Base-by-base conservation (phyloP, 1,140 invertebrate species). In the Chymomyza costata region DNA sequence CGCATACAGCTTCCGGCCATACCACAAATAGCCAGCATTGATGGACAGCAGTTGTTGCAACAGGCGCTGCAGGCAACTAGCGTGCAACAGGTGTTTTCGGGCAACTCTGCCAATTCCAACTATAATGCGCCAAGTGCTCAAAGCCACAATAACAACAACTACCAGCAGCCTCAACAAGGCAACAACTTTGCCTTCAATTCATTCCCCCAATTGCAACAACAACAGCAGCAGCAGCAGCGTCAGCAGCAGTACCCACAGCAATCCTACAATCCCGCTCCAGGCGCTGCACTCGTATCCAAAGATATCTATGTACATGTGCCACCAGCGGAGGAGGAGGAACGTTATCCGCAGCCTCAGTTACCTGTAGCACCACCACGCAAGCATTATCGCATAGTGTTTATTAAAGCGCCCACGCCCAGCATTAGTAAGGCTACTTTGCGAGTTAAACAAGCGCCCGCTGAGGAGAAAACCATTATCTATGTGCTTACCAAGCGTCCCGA, bases 301-400 rank as follows among this genome's bases (percentile, higher is more conserved):
- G 74, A 85, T 18, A 83, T 85, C 19, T 85, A 83, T 51, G 82
- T 85, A 28, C 83, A 85, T 58, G 78, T 83, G 14, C 82, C 84
- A 3, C 83, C 84, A 0, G 59, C 50, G 28, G 71, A 73, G 5
- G 18, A 52, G 0, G 73, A 81, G 34, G 63, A 71, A 16, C 52
- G 45, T 3, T 68, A 61, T 15, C 50, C 50, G 0, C 69, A 60
- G 39, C 63, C 66, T 3, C 38, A 32, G 2, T 35, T 68, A 16
- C 70, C 68, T 1, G 37, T 57, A 2, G 38, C 47, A 2, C 88
- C 90, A 8, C 87, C 92, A 57, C 91, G 93, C 83, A 94, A 94
- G 66, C 92, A 94, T 84, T 94, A 94, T 87, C 93, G 93, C 85
- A 94, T 94, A 64, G 93, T 95, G 74, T 94, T 94, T 89, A 94